phyloP scores from a whole-genome alignment of 2,888 invertebrate genomes.

The Cybosia mesomella region DNA sequence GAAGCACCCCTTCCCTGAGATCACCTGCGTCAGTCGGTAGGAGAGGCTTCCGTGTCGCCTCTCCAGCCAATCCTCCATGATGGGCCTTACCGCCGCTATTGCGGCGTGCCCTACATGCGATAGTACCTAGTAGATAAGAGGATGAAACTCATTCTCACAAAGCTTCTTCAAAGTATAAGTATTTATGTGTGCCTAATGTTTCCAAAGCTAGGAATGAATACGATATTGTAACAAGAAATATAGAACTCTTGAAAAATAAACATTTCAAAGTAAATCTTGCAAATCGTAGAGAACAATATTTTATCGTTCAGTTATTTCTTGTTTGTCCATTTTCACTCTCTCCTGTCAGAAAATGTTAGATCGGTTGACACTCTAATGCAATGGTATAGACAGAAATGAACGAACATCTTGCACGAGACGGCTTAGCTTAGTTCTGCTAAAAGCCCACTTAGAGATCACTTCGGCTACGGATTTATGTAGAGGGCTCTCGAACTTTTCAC shows the following conservation, averaged over 20 bases:
- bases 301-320: constrained; percentile 31
- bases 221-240: constrained; percentile 16
- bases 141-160: constrained; percentile 34
- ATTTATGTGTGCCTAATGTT: constrained; percentile 17
- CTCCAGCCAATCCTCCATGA: no score
- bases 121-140: constrained; percentile 27
- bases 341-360: constrained; percentile 40
- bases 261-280: constrained; percentile 19
- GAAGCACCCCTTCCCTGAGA: no score
- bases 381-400: constrained; percentile 78
- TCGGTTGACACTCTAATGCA: constrained; percentile 63
- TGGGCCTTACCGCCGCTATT: no score
- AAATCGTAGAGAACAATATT: constrained; percentile 21
- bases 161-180: constrained; percentile 20
- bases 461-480: constrained; percentile 80
- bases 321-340: constrained; percentile 31
- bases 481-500: constrained; percentile 77
- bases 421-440: constrained; percentile 84
- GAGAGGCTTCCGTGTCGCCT: no score
- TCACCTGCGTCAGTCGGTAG: no score
- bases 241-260: constrained; percentile 4
- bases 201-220: constrained; percentile 5
- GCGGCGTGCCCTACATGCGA: no score
- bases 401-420: constrained; percentile 80
- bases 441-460: constrained; percentile 86